Conservation (phyloP, 2,113 vertebrate species). For the Psammodynastes pulverulentus region DNA sequence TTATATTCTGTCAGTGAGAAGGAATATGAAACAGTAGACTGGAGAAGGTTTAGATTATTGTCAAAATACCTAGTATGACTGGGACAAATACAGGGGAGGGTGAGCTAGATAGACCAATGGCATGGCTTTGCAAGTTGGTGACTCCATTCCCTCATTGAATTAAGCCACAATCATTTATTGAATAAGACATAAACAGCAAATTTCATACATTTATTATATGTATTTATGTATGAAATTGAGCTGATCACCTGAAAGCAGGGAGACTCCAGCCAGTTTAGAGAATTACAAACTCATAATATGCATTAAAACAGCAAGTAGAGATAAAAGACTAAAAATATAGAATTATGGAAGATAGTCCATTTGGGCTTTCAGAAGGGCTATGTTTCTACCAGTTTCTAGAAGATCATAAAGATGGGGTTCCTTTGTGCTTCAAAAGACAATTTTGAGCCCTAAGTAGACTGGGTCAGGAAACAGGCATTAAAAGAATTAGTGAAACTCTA, state of each 20-base stretch:
- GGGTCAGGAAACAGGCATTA: not conserved
- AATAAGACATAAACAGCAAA: not conserved
- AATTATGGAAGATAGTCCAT: not conserved
- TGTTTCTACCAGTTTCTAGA: not conserved
- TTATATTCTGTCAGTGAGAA: not conserved
- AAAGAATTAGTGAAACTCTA: not conserved
- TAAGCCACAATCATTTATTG: not conserved
- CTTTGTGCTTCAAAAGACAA: not conserved
- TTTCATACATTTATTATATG: not conserved
- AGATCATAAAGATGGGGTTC: not conserved
- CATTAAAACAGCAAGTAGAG: not conserved
- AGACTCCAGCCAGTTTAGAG: not conserved
- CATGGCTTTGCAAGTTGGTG: not conserved
- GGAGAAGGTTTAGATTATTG: not conserved
- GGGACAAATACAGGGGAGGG: not conserved
- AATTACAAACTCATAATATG: not conserved
- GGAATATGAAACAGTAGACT: not conserved
- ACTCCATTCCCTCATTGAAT: not conserved
- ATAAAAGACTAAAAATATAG: not conserved
- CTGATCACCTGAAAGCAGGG: not conserved
- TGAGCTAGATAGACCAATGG: not conserved
- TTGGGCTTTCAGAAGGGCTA: not conserved
- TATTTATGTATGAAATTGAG: not conserved
- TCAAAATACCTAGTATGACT: not conserved
- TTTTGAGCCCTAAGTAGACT: not conserved